Conservation (phyloP, 2,888 invertebrate genomes). For the Eurytoma californica region DNA sequence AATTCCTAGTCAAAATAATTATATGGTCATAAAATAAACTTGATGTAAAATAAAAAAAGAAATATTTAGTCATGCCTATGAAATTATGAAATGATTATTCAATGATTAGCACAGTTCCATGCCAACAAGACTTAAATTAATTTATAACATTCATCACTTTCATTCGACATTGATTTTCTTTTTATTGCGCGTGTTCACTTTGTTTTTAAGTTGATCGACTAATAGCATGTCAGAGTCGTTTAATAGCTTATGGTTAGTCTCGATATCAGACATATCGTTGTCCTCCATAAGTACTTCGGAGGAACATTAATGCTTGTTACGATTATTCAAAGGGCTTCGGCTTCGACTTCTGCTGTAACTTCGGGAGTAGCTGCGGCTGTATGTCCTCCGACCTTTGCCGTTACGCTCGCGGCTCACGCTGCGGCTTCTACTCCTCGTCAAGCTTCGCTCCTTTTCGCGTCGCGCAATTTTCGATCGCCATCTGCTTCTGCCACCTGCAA, state of each 20-base stretch:
- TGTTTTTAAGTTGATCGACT: conserved; percentile 1
- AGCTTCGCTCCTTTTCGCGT: conserved; percentile 71
- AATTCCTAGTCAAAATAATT: conserved; percentile 15
- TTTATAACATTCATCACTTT: conserved; percentile 40
- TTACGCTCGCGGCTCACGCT: conserved; percentile 70
- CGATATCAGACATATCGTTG: conserved; percentile 63
- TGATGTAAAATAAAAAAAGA: conserved; percentile 45
- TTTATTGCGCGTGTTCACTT: conserved; percentile 37
- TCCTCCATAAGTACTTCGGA: conserved; percentile 15
- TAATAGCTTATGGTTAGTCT: conserved; percentile 72
- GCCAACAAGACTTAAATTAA: conserved; percentile 39
- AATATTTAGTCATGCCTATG: conserved; percentile 44
- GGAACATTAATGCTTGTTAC: conserved; percentile 52
- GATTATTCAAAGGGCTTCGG: conserved; percentile 65
- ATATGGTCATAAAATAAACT: conserved; percentile 33
- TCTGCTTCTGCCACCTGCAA: conserved; percentile 70
- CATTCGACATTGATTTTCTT: conserved; percentile 16
- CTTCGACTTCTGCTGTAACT: conserved; percentile 72
- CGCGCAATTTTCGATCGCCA: conserved; percentile 70
- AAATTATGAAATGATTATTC: conserved; percentile 46
- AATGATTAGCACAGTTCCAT: conserved; percentile 3
- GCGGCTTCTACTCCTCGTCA: conserved; percentile 71
- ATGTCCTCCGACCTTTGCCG: conserved; percentile 70
- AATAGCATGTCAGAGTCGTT: conserved; percentile 65
- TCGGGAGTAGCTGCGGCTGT: conserved; percentile 72